Conservation (phyloP, 1,140 invertebrate species). For the Pararge aegeria region DNA sequence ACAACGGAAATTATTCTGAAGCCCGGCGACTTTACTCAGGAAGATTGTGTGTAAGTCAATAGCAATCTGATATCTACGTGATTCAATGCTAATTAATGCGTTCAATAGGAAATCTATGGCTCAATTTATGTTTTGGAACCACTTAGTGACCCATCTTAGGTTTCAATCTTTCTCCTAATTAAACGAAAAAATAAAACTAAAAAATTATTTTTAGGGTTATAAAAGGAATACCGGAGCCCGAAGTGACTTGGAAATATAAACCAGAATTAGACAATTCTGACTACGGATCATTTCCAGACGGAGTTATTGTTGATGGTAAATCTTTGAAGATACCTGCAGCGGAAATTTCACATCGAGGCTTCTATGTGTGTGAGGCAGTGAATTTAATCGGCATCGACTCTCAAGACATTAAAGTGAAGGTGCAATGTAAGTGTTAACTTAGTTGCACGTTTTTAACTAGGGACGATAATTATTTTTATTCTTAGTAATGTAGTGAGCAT, state of each 20-base stretch:
- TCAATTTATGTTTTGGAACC: too few relatives aligned
- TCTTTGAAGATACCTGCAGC: slow-evolving; percentile 44
- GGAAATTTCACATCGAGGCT: slow-evolving; percentile 39
- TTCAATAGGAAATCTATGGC: too few relatives aligned
- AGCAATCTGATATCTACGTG: too few relatives aligned
- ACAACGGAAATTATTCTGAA: slow-evolving; percentile 40
- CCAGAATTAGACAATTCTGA: slow-evolving; percentile 28
- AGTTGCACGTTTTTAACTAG: too few relatives aligned
- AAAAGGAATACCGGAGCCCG: slow-evolving; percentile 49
- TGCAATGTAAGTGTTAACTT: slow-evolving; percentile 50
- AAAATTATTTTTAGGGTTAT: slow-evolving; percentile 35
- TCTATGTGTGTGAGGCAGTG: slow-evolving; percentile 50
- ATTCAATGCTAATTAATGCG: too few relatives aligned
- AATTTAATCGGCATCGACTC: slow-evolving; percentile 45
- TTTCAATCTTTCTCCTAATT: too few relatives aligned
- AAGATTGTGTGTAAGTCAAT: slow-evolving; percentile 53
- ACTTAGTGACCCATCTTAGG: too few relatives aligned
- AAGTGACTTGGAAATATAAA: slow-evolving; percentile 48
- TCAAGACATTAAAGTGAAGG: slow-evolving; percentile 41
- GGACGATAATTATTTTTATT: too few relatives aligned
- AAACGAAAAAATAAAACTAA: background rate
- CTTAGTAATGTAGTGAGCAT: too few relatives aligned
- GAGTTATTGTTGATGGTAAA: slow-evolving; percentile 32
- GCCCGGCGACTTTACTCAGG: slow-evolving; percentile 38
- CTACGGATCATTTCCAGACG: slow-evolving; percentile 36